Percentiles rank a stretch among this genome's conserved stretches.
phyloP scores from a whole-genome alignment of 2,888 invertebrate species.

The Muschampia plurimacula region DNA sequence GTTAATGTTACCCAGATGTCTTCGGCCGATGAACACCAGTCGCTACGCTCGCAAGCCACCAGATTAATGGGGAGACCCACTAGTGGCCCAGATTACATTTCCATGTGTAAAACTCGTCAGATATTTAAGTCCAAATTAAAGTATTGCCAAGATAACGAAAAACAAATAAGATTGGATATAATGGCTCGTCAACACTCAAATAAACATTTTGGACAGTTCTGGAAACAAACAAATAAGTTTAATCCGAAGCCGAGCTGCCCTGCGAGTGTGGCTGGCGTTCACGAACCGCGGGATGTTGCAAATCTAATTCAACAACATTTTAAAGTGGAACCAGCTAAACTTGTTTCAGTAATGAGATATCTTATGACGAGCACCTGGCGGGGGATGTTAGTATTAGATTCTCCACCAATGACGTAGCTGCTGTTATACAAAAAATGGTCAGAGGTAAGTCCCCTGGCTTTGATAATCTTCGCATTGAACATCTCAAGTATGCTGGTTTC shows the following conservation, averaged over 20 bases:
- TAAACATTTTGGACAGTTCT: constrained; percentile 39
- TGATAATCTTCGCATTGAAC: constrained; percentile 11
- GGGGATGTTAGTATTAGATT: constrained; percentile 17
- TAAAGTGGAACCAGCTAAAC: constrained; percentile 9
- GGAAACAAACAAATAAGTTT: constrained; percentile 41
- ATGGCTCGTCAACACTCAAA: constrained; percentile 30
- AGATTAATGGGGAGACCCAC: constrained; percentile 36
- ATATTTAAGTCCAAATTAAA: constrained; percentile 43
- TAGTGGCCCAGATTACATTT: constrained; percentile 29
- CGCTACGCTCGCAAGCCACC: constrained; percentile 1
- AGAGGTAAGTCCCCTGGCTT: constrained; percentile 17
- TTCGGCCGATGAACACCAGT: constrained; percentile 13
- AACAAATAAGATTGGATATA: constrained; percentile 40
- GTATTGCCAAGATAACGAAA: constrained; percentile 40
- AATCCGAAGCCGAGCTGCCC: constrained; percentile 33
- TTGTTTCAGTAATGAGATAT: not conserved
- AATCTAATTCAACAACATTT: constrained; percentile 35
- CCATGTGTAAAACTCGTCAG: constrained; percentile 37
- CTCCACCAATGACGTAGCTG: not conserved
- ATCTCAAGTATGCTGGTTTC: not conserved
- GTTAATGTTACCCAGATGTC: constrained; percentile 27
- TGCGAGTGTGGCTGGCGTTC: constrained; percentile 38
- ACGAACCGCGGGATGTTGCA: constrained; percentile 31
- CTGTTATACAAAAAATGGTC: constrained; percentile 4
- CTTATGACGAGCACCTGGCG: not conserved